Percentiles rank a stretch among this genome's conserved stretches.
These are phyloP conservation scores for Drosophila yooni DNA, from an alignment of 2,888 invertebrate species.

Conservation along the genomic window DNA sequence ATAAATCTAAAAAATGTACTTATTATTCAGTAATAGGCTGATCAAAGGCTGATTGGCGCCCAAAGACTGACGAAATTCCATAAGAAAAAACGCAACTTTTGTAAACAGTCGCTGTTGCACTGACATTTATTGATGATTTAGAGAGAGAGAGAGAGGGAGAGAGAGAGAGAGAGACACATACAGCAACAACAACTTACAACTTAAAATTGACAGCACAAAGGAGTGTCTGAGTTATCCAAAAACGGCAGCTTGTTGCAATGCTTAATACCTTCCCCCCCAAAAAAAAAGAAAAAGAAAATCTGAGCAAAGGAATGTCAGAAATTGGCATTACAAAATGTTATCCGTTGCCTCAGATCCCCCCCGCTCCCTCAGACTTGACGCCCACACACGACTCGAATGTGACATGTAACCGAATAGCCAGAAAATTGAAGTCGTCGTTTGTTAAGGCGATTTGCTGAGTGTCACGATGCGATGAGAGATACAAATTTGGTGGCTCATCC, in stretches of 20 bases:
- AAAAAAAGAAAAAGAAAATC: slow-evolving; percentile 3
- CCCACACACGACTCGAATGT: slow-evolving; percentile 37
- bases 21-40: no score
- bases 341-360: not conserved
- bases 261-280: not conserved
- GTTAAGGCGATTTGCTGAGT: slow-evolving; percentile 71
- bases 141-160: not conserved
- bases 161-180: not conserved
- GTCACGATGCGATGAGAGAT: slow-evolving; percentile 55
- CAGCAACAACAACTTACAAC: slow-evolving; percentile 26
- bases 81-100: slow-evolving; percentile 33
- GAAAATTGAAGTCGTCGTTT: slow-evolving; percentile 23
- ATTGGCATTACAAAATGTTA: slow-evolving; percentile 41
- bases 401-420: not conserved
- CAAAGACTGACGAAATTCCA: no score
- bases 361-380: slow-evolving; percentile 16
- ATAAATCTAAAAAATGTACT: no score
- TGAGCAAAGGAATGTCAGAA: slow-evolving; percentile 31
- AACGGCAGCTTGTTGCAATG: slow-evolving; percentile 13
- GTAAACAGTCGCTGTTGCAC: slow-evolving; percentile 30
- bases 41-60: no score
- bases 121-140: slow-evolving; percentile 62
- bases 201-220: slow-evolving; percentile 59
- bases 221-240: slow-evolving; percentile 19
- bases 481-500: slow-evolving; percentile 50